Percentiles rank a stretch among this genome's conserved stretches.
These are phyloP conservation scores for Melanchra persicariae DNA, from an alignment of 2,888 invertebrate species.

Conservation along the genomic window DNA sequence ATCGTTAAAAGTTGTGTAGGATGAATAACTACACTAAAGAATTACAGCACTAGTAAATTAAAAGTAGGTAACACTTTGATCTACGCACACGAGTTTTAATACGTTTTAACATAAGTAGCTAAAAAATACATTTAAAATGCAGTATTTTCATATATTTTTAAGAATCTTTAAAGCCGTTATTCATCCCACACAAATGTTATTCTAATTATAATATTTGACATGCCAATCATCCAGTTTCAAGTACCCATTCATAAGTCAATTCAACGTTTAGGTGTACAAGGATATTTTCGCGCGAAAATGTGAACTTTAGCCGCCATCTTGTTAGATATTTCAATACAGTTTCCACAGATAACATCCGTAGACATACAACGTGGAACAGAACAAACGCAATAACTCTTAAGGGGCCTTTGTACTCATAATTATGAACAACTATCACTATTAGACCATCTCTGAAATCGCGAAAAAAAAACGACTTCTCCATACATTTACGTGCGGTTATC, in stretches of 20 bases:
- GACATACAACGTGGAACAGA: too few species aligned
- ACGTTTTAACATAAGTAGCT: conserved; percentile 24
- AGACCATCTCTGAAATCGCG: too few species aligned
- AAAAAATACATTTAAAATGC: conserved; percentile 35
- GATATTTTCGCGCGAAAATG: neutral
- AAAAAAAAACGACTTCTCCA: too few species aligned
- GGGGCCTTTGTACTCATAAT: too few species aligned
- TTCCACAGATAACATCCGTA: neutral
- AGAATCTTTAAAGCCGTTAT: conserved; percentile 29
- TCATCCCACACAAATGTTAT: conserved; percentile 31
- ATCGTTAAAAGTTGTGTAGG: conserved; percentile 18
- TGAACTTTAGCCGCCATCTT: neutral
- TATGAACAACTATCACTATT: too few species aligned
- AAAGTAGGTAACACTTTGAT: neutral
- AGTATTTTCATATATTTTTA: neutral
- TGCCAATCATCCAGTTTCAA: conserved; percentile 21
- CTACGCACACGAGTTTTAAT: conserved; percentile 20
- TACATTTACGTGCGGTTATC: too few species aligned
- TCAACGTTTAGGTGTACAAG: neutral
- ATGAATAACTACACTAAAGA: conserved; percentile 46
- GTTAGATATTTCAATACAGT: neutral
- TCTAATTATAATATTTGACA: conserved; percentile 47
- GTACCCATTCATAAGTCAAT: neutral
- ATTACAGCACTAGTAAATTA: neutral
- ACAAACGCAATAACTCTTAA: too few species aligned